Conservation (phyloP, 2,797 vertebrate species). For the Acipenser oxyrinchus region DNA sequence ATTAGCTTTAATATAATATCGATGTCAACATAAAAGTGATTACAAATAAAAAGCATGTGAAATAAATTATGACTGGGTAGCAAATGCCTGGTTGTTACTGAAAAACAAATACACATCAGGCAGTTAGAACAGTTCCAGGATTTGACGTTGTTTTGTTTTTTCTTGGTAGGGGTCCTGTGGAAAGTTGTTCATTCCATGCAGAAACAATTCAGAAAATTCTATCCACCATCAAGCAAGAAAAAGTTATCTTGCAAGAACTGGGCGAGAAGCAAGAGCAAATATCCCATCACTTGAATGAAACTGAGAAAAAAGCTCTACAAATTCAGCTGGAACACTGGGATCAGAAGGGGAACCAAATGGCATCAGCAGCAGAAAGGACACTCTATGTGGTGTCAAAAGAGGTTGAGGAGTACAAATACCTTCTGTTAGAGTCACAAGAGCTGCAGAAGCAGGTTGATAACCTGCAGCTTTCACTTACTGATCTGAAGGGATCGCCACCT, state of each 20-base stretch:
- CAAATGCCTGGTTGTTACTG: too few species aligned
- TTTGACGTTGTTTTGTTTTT: too few species aligned
- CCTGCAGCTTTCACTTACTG: constrained; percentile 31
- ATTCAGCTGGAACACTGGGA: constrained; percentile 59
- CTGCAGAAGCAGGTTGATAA: constrained; percentile 52
- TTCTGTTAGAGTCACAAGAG: constrained; percentile 44
- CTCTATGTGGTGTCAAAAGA: constrained; percentile 47
- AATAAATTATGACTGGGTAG: too few species aligned
- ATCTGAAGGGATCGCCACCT: constrained; percentile 22
- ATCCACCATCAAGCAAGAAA: constrained; percentile 55
- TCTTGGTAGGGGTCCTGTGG: constrained; percentile 56
- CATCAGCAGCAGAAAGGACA: constrained; percentile 53
- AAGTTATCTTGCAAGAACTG: constrained; percentile 56
- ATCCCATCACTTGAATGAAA: constrained; percentile 45
- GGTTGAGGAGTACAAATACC: constrained; percentile 46
- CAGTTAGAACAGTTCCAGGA: too few species aligned
- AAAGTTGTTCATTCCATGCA: constrained; percentile 55
- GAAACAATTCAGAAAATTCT: constrained; percentile 57
- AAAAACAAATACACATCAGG: too few species aligned
- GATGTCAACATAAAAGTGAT: too few species aligned
- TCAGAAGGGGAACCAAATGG: constrained; percentile 57
- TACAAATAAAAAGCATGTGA: too few species aligned
- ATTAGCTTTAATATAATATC: too few species aligned
- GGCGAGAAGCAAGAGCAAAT: constrained; percentile 50
- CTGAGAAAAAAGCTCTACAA: constrained; percentile 54